phyloP scores from a whole-genome alignment of 2,113 vertebrate genomes.

The Porphyrio hochstetteri region DNA sequence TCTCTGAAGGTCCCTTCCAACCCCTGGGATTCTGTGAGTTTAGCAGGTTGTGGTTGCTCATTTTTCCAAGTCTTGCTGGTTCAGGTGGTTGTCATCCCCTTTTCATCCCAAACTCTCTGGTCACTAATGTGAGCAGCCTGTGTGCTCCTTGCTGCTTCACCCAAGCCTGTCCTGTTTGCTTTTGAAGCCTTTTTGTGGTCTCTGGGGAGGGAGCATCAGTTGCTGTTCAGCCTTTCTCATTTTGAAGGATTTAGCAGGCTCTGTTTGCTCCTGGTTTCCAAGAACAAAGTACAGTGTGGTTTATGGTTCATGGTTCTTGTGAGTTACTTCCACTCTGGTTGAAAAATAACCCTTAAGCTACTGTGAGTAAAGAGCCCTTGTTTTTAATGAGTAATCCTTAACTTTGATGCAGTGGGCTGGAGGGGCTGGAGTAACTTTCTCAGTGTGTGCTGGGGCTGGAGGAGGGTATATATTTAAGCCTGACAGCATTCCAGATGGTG shows the following conservation, averaged over 20 bases:
- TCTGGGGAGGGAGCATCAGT: neutral
- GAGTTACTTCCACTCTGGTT: neutral
- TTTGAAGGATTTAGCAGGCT: neutral
- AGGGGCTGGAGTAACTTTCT: neutral
- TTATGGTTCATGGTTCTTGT: neutral
- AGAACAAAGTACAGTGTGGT: neutral
- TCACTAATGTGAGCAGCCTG: neutral
- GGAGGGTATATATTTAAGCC: neutral
- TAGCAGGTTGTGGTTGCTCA: neutral
- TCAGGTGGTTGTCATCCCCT: neutral
- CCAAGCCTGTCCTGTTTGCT: neutral
- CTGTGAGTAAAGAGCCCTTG: neutral
- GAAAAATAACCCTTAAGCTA: slow-evolving; percentile 15
- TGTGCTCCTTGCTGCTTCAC: neutral
- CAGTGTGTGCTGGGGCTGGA: neutral
- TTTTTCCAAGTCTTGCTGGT: neutral
- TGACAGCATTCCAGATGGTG: neutral
- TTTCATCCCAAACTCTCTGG: neutral
- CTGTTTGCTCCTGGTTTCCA: neutral
- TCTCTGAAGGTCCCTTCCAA: no score
- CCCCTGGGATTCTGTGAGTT: no score
- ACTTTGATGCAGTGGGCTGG: neutral
- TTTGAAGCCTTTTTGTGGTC: neutral
- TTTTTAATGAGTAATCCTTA: slow-evolving; percentile 27
- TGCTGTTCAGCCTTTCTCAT: rapidly evolving